These are phyloP conservation scores for Paracanthobrama guichenoti DNA, from an alignment of 2,113 vertebrate genomes.

Conservation along the genomic window DNA sequence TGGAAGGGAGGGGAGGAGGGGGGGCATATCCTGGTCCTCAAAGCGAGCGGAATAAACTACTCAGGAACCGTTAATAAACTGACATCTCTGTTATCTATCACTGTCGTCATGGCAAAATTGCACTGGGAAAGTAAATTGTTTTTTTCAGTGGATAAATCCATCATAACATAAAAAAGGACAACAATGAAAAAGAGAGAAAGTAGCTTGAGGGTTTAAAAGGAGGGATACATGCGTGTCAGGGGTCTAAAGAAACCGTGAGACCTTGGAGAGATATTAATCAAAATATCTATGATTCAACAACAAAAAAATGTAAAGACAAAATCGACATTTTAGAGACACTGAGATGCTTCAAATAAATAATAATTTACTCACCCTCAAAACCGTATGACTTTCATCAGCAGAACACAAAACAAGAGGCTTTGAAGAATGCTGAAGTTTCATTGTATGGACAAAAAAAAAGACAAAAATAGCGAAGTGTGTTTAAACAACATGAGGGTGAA, in stretches of 20 bases:
- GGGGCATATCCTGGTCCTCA: constrained; percentile 10
- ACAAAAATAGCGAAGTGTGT: too few species aligned
- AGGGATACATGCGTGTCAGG: background rate
- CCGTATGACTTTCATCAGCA: background rate
- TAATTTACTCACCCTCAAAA: background rate
- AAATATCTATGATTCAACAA: background rate
- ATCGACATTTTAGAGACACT: background rate
- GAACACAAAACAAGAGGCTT: background rate
- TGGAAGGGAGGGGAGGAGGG: constrained; percentile 23
- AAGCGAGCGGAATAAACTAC: constrained; percentile 38
- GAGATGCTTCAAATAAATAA: background rate
- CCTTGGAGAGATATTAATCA: background rate
- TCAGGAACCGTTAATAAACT: constrained; percentile 44
- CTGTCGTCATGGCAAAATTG: constrained; percentile 26
- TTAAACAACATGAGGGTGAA: background rate
- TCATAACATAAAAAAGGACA: constrained; percentile 25
- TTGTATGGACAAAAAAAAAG: background rate
- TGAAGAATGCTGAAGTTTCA: background rate
- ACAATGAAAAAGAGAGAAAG: constrained; percentile 1
- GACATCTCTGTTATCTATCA: constrained; percentile 40
- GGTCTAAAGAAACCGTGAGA: background rate
- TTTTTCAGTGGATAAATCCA: constrained; percentile 34
- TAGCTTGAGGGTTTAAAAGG: constrained; percentile 9
- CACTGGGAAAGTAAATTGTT: constrained; percentile 29
- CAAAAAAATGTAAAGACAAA: background rate